Percentiles rank a stretch among this genome's conserved stretches.
Evolutionary conservation across 1,140 invertebrate species (phyloP).

Genomic region (Drosophila nebulosa): DNA sequence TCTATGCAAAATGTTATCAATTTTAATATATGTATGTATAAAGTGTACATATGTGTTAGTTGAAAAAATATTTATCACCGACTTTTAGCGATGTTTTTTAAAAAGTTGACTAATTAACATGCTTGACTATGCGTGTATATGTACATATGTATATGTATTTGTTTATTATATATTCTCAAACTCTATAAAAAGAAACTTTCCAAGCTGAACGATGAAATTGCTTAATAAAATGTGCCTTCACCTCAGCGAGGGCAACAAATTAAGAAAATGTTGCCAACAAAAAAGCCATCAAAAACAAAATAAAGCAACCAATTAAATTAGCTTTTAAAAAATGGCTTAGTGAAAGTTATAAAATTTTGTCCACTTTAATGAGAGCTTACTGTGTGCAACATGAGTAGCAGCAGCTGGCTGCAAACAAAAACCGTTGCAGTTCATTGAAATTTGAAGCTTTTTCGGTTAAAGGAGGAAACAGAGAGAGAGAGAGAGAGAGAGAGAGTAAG

Average conservation of each 20-base stretch:
- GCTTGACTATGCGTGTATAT: not conserved
- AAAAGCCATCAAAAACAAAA: not conserved
- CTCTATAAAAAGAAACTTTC: not conserved
- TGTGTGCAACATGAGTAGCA: conserved; percentile 5
- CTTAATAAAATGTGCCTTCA: not conserved
- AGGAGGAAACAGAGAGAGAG: not conserved
- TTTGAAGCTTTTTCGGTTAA: conserved; percentile 21
- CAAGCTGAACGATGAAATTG: conserved; percentile 1
- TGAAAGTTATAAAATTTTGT: conserved; percentile 6
- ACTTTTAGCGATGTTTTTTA: not conserved
- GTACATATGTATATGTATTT: not conserved
- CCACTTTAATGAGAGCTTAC: conserved; percentile 3
- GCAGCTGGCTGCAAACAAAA: conserved; percentile 12
- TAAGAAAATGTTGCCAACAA: not conserved
- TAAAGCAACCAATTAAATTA: conserved; percentile 4
- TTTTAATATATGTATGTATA: too few relatives aligned
- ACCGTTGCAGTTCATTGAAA: conserved; percentile 39
- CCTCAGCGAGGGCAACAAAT: not conserved
- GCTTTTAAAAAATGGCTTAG: not conserved
- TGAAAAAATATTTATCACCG: too few relatives aligned
- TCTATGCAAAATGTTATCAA: too few relatives aligned
- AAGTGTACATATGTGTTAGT: not conserved
- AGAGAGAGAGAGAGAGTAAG: not conserved
- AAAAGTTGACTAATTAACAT: not conserved
- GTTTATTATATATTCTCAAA: not conserved